Conservation (phyloP, 2,113 vertebrate species). For the Onychostruthus taczanowskii region DNA sequence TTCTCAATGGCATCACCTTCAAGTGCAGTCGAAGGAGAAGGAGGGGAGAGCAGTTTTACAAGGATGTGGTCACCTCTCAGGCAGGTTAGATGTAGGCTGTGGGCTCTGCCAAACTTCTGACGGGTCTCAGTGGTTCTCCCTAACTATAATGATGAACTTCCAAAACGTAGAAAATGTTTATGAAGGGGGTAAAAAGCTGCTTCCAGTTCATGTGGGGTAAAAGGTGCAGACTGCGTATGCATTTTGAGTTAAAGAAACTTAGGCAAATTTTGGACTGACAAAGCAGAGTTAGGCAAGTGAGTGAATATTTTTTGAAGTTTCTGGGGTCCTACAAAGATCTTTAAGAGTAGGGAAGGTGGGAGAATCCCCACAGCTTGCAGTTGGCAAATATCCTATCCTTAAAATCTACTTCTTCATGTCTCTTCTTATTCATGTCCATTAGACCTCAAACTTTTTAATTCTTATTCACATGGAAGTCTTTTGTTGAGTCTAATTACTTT, state of each 20-base stretch:
- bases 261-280: neutral
- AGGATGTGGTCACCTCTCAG: neutral
- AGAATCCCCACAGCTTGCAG: neutral
- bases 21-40: neutral
- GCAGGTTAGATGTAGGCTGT: neutral
- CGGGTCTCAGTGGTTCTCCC: neutral
- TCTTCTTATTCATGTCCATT: neutral
- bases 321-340: neutral
- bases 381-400: neutral
- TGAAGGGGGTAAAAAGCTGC: neutral
- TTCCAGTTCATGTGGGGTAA: neutral
- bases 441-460: neutral
- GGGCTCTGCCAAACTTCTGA: neutral
- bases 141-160: neutral
- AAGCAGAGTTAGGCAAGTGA: neutral
- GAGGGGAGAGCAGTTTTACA: neutral
- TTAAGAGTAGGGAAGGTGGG: neutral
- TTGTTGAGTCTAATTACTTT: neutral
- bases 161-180: neutral
- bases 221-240: neutral
- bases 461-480: neutral
- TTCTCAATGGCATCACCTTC: neutral
- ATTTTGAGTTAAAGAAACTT: neutral
- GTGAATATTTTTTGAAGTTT: neutral
- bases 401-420: neutral